phyloP scores from a whole-genome alignment of 2,113 vertebrate species.

The Camelus dromedarius region DNA sequence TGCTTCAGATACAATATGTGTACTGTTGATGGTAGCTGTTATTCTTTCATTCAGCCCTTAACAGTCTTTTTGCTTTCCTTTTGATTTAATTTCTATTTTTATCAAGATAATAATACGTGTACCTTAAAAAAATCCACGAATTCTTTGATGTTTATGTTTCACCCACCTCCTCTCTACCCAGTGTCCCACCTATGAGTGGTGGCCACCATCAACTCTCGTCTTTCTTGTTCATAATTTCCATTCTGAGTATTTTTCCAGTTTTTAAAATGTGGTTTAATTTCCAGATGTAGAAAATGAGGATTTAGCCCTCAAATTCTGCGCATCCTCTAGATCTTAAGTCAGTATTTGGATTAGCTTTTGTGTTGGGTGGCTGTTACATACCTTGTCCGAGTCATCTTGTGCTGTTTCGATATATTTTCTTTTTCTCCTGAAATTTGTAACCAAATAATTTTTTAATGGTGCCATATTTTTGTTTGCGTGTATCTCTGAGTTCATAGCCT shows the following conservation, averaged over 20 bases:
- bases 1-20: not conserved
- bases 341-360: not conserved
- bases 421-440: not conserved
- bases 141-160: not conserved
- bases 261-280: not conserved
- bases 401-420: not conserved
- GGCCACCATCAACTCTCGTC: not conserved
- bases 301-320: fast-evolving
- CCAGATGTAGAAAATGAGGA: not conserved
- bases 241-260: not conserved
- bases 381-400: not conserved
- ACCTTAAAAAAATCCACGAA: not conserved
- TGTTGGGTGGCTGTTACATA: not conserved
- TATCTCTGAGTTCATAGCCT: not conserved
- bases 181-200: not conserved
- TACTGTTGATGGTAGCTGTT: no score
- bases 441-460: not conserved
- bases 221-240: not conserved
- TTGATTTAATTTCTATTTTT: not conserved
- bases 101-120: not conserved
- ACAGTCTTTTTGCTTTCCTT: not conserved
- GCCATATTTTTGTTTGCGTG: not conserved
- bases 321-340: not conserved
- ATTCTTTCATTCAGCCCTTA: not conserved
- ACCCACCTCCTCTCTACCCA: not conserved